Evolutionary conservation across 2,888 invertebrate genomes (phyloP).

Genomic region (Nysson spinosus): DNA sequence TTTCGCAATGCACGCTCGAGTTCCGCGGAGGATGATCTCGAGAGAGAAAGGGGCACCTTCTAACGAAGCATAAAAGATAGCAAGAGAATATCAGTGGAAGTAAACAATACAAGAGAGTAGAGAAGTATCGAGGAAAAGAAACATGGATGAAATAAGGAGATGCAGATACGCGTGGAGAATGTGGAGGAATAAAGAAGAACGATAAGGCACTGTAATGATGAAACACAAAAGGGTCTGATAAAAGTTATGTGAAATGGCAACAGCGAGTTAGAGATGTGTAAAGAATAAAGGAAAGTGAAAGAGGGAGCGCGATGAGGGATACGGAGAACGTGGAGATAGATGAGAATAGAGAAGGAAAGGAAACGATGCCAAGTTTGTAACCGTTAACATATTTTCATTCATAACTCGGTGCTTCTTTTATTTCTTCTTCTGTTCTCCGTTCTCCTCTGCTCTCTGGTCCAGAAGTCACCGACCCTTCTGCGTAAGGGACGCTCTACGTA

Average conservation of each 20-base stretch:
- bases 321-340: slow-evolving; percentile 8
- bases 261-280: neutral
- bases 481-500: slow-evolving; percentile 44
- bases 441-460: slow-evolving; percentile 31
- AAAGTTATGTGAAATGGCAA: neutral
- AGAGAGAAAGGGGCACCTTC: slow-evolving; percentile 44
- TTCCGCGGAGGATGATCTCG: slow-evolving; percentile 47
- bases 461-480: slow-evolving; percentile 59
- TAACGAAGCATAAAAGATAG: neutral
- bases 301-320: slow-evolving; percentile 1
- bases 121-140: slow-evolving; percentile 18
- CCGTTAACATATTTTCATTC: slow-evolving; percentile 65
- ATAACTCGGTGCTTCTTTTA: slow-evolving; percentile 44
- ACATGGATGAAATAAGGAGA: neutral
- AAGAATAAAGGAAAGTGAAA: neutral
- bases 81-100: too few relatives aligned
- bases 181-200: slow-evolving; percentile 3
- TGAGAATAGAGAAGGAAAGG: slow-evolving; percentile 16
- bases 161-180: neutral
- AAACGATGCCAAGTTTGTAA: slow-evolving; percentile 49
- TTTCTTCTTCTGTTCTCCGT: slow-evolving; percentile 25
- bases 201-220: slow-evolving; percentile 2
- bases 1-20: slow-evolving; percentile 42
- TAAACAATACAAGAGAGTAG: too few relatives aligned
- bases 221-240: slow-evolving; percentile 15